Evolutionary conservation across 2,113 vertebrate species (phyloP), one percentile per base, ranked within the genome.

Genomic region (Aphyosemion australe): DNA sequence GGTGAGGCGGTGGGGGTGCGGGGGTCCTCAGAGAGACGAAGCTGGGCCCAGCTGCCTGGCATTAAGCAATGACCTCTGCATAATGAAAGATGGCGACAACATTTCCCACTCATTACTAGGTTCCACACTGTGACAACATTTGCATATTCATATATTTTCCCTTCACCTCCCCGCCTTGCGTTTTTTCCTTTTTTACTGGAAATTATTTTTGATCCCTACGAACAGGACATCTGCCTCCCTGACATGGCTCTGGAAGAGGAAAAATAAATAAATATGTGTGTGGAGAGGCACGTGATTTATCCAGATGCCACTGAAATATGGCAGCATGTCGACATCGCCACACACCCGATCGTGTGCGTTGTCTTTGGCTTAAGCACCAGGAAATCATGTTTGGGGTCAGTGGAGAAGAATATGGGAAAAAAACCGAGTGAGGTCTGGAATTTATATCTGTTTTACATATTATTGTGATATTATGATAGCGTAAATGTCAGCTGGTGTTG

Each of bases 51-150:
- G 93, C 93, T 96, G 94, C 95, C 91, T 94, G 87, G 94, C 93
- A 95, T 95, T 94, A 94, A 94, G 93, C 95, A 94, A 94, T 96
- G 95, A 94, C 95, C 74, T 77, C 91, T 92, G 93, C 90, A 90
- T 90, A 92, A 94, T 95, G 94, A 96, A 97, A 95, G 94, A 95
- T 93, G 93, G 87, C 85, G 86, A 88, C 92, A 95, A 93, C 92
- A 93, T 95, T 95, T 95, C 94, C 94, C 92, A 93, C 92, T 95
- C 94, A 95, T 96, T 96, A 96, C 87, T 54, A 94, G 94, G 94
- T 92, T 94, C 93, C 90, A 90, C 90, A 91, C 93, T 93, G 94
- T 94, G 95, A 96, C 94, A 93, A 89, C 90, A 96, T 97, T 97
- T 97, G 95, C 96, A 97, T 97, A 97, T 94, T 94, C 93, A 94